Percentiles rank a stretch among this genome's conserved stretches.
Conservation (phyloP, 2,888 invertebrate species). For the Heliconius ethilla region DNA sequence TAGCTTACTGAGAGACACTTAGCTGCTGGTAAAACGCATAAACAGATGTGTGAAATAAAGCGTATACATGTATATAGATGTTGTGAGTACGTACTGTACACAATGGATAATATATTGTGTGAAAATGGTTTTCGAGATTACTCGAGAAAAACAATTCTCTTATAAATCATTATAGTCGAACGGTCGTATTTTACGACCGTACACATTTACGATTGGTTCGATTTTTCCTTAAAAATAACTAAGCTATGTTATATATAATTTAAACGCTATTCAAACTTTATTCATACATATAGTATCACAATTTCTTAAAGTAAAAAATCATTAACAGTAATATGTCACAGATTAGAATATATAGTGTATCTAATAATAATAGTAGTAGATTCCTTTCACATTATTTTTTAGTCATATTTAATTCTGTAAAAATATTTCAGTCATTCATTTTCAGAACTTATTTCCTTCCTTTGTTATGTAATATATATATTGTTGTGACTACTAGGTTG, state of each 20-base stretch:
- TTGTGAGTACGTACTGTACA: neutral
- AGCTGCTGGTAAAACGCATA: neutral
- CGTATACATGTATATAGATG: neutral
- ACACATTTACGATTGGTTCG: neutral
- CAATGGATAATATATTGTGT: slow-evolving; percentile 1
- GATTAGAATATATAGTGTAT: too few species aligned
- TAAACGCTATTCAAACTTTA: neutral
- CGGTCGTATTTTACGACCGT: neutral
- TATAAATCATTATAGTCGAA: neutral
- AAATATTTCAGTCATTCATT: too few species aligned
- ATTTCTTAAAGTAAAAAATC: neutral
- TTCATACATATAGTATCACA: neutral
- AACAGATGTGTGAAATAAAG: neutral
- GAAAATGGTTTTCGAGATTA: slow-evolving; percentile 1
- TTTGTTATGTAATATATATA: too few species aligned
- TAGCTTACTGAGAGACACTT: neutral
- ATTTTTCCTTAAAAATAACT: slow-evolving; percentile 1
- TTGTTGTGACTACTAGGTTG: too few species aligned
- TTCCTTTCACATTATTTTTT: too few species aligned
- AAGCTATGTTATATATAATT: neutral
- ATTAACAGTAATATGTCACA: neutral
- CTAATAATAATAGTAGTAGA: too few species aligned
- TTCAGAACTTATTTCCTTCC: too few species aligned
- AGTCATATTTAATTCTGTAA: too few species aligned
- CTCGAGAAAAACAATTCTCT: slow-evolving; percentile 3